Conservation (phyloP, 1,140 invertebrate genomes). For the Ooceraea biroi region DNA sequence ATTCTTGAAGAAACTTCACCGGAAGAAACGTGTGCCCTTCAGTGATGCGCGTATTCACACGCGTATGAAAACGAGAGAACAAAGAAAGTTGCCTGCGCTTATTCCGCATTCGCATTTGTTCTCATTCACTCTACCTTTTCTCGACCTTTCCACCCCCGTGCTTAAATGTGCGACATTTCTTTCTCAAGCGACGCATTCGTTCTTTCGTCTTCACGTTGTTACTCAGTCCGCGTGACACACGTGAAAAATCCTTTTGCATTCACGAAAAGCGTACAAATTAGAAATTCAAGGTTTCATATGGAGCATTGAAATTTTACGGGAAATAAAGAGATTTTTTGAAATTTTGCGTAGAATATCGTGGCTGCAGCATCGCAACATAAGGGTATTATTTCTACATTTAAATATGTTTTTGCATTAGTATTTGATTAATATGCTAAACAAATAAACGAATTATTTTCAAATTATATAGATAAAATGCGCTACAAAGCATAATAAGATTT, state of each 20-base stretch:
- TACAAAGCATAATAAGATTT: too few species aligned
- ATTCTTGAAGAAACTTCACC: conserved; percentile 3
- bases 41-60: neutral
- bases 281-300: neutral
- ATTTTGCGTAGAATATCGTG: neutral
- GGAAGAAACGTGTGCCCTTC: neutral
- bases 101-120: neutral
- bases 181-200: neutral
- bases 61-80: neutral
- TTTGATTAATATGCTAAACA: too few species aligned
- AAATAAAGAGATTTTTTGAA: neutral
- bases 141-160: neutral
- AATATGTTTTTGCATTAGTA: too few species aligned
- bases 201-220: neutral
- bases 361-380: too few species aligned
- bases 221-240: too few species aligned
- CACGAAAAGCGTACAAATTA: neutral
- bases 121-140: conserved; percentile 3
- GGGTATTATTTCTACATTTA: too few species aligned
- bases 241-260: neutral
- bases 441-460: too few species aligned
- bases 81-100: neutral
- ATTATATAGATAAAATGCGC: too few species aligned
- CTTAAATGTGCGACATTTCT: neutral
- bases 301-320: neutral